Percentiles rank a stretch among this genome's conserved stretches.
phyloP scores from a whole-genome alignment of 1,140 invertebrate genomes.

The Aradophagus sp. region DNA sequence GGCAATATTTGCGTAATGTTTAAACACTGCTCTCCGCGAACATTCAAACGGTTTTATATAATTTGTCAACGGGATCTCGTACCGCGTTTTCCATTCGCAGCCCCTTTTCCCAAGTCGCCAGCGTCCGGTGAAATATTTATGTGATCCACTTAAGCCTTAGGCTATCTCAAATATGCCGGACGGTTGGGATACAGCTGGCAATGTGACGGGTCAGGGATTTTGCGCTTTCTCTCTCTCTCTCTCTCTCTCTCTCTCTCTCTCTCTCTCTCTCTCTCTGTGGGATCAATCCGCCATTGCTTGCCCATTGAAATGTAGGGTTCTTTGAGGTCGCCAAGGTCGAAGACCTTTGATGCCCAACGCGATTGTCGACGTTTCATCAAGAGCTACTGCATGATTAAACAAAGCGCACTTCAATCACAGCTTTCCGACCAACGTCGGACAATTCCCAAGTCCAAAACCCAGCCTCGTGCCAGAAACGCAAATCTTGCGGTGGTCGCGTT shows the following conservation, averaged over 20 bases:
- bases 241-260: no score
- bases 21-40: slow-evolving; percentile 22
- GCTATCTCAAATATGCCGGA: slow-evolving; percentile 52
- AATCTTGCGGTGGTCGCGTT: no score
- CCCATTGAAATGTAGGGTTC: slow-evolving; percentile 46
- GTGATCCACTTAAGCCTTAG: slow-evolving; percentile 54
- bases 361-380: slow-evolving; percentile 33
- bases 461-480: slow-evolving; percentile 10
- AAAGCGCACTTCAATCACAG: slow-evolving; percentile 29
- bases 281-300: slow-evolving; percentile 49
- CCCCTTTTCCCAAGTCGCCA: slow-evolving; percentile 48
- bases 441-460: neutral
- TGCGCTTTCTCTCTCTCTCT: no score
- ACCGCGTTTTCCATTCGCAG: slow-evolving; percentile 46
- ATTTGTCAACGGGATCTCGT: slow-evolving; percentile 33
- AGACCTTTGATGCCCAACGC: slow-evolving; percentile 29
- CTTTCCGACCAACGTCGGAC: neutral
- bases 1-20: slow-evolving; percentile 43
- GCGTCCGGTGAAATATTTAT: slow-evolving; percentile 56
- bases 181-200: slow-evolving; percentile 44
- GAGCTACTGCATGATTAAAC: slow-evolving; percentile 33
- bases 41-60: slow-evolving; percentile 34
- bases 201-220: slow-evolving; percentile 53
- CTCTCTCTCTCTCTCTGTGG: slow-evolving; percentile 48
- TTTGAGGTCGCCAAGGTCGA: slow-evolving; percentile 53